phyloP scores from a whole-genome alignment of 1,140 invertebrate species.

The Megalonaias nervosa region DNA sequence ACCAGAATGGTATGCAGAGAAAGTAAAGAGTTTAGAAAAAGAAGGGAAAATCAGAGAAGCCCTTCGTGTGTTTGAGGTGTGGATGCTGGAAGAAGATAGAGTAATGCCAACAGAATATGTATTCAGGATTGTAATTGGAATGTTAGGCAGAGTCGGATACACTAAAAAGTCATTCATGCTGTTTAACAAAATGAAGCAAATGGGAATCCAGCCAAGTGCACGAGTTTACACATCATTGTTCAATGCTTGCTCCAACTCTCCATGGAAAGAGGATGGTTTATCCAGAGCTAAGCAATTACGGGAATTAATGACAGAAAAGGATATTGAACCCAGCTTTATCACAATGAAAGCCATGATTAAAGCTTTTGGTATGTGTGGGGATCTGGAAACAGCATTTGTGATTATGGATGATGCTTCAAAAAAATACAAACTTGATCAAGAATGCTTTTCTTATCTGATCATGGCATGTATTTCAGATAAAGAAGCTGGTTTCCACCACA shows the following conservation, averaged over 20 bases:
- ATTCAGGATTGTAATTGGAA: conserved; percentile 85
- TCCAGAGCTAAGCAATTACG: conserved; percentile 78
- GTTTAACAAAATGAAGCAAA: conserved; percentile 86
- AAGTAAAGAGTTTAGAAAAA: conserved; percentile 43
- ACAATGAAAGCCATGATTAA: conserved; percentile 93
- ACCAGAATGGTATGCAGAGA: conserved; percentile 45
- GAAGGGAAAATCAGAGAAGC: conserved; percentile 75
- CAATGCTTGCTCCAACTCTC: conserved; percentile 89
- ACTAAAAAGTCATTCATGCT: conserved; percentile 88
- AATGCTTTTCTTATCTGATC: conserved; percentile 85
- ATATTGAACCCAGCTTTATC: conserved; percentile 79
- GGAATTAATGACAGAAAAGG: conserved; percentile 80
- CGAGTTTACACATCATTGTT: conserved; percentile 89
- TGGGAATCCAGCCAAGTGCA: conserved; percentile 78
- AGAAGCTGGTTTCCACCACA: conserved; percentile 84
- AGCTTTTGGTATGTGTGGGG: conserved; percentile 87
- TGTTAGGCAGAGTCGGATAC: conserved; percentile 85
- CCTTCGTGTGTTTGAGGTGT: conserved; percentile 81
- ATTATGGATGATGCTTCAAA: conserved; percentile 87
- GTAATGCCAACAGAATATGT: conserved; percentile 85
- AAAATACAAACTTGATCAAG: conserved; percentile 76
- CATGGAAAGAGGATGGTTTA: conserved; percentile 78
- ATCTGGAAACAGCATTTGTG: conserved; percentile 83
- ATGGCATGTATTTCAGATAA: conserved; percentile 86
- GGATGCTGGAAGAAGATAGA: conserved; percentile 82